Conservation (phyloP, 2,797 vertebrate genomes). For the Microctenopoma lineatum region DNA sequence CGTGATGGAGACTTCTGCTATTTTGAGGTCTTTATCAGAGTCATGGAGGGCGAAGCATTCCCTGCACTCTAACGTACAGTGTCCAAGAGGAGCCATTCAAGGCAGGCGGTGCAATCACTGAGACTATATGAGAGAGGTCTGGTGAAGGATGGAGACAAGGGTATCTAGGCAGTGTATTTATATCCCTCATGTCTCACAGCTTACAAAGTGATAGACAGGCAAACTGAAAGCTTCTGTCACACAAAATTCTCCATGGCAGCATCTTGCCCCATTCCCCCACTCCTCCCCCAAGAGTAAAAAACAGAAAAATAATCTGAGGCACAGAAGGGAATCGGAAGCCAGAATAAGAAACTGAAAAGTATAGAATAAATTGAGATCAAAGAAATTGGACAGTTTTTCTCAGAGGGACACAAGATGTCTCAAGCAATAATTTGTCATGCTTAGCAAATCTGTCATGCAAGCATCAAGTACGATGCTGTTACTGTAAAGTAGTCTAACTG, state of each 20-base stretch:
- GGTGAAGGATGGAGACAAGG: slow-evolving; percentile 73
- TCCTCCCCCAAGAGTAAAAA: slow-evolving; percentile 26
- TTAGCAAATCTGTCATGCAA: slow-evolving; percentile 62
- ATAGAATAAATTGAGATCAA: slow-evolving; percentile 61
- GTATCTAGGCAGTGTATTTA: slow-evolving; percentile 80
- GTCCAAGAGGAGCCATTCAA: slow-evolving; percentile 36
- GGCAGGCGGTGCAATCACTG: slow-evolving; percentile 46
- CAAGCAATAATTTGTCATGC: slow-evolving; percentile 64
- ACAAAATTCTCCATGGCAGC: slow-evolving; percentile 70
- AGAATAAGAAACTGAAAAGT: slow-evolving; percentile 61
- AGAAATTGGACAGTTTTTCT: slow-evolving; percentile 58
- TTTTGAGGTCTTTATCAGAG: slow-evolving; percentile 72
- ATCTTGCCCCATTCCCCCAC: slow-evolving; percentile 34
- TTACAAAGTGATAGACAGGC: slow-evolving; percentile 77
- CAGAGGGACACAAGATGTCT: slow-evolving; percentile 61
- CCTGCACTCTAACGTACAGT: slow-evolving; percentile 51
- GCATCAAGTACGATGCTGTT: slow-evolving; percentile 38
- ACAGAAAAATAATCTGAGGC: slow-evolving; percentile 60
- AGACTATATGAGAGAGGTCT: slow-evolving; percentile 59
- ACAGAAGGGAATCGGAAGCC: slow-evolving; percentile 39
- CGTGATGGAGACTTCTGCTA: slow-evolving; percentile 51
- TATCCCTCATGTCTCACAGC: slow-evolving; percentile 80
- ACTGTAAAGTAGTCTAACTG: slow-evolving; percentile 44
- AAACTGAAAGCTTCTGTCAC: slow-evolving; percentile 78
- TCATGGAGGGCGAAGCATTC: slow-evolving; percentile 40